phyloP scores from a whole-genome alignment of 2,888 invertebrate species.

The Drosophila infuscata region DNA sequence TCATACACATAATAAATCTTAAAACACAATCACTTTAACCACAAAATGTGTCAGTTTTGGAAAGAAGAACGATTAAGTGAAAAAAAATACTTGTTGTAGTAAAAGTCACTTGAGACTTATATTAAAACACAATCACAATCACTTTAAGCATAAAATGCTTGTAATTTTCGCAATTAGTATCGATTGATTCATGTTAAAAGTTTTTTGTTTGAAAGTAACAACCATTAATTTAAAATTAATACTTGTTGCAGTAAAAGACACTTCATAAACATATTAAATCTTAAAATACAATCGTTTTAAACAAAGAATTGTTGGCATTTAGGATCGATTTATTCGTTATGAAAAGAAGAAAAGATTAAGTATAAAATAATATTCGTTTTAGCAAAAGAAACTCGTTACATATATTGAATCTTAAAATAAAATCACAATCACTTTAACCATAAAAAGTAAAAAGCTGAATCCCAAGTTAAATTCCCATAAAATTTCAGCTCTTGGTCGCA shows the following conservation, averaged over 20 bases:
- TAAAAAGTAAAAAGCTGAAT: not conserved
- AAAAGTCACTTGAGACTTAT: not conserved
- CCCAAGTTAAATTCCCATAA: not conserved
- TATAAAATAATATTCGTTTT: not conserved
- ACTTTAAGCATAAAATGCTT: not conserved
- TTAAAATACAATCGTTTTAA: not conserved
- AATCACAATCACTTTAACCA: not conserved
- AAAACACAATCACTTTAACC: not conserved
- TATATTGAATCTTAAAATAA: not conserved
- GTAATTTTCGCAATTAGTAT: not conserved
- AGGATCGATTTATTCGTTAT: not conserved
- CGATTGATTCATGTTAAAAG: not conserved
- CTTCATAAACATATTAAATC: not conserved
- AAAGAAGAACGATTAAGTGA: not conserved
- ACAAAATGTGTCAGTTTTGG: not conserved
- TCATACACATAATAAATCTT: not conserved
- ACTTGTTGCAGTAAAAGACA: not conserved
- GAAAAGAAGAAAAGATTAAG: not conserved
- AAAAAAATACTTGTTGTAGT: not conserved
- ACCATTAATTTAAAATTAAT: not conserved
- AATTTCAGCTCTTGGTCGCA: not conserved
- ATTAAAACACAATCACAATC: not conserved
- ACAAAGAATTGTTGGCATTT: fast-evolving
- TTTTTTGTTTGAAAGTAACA: not conserved
- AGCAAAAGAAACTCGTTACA: not conserved